Evolutionary conservation across 1,140 invertebrate species (phyloP).

Genomic region (Drosophila suzukii): DNA sequence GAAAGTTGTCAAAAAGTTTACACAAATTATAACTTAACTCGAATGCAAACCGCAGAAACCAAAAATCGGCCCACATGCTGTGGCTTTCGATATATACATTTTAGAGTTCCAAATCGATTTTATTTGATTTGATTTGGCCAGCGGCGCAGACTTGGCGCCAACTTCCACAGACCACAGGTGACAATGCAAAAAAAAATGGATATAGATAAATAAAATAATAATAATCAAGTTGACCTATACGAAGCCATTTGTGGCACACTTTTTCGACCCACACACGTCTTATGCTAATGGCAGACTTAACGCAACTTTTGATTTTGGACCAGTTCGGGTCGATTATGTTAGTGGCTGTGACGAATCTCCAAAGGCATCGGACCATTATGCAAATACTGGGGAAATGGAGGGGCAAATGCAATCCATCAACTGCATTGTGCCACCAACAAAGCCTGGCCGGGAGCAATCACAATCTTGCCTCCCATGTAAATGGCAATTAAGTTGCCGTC

Average conservation of each 20-base stretch:
- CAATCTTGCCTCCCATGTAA: conserved; percentile 61
- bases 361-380: conserved; percentile 2
- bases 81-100: conserved; percentile 36
- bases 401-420: conserved; percentile 62
- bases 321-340: conserved; percentile 28
- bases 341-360: conserved; percentile 57
- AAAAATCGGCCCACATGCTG: conserved; percentile 61
- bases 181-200: conserved; percentile 54
- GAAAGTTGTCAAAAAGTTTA: conserved; percentile 67
- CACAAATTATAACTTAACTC: conserved; percentile 76
- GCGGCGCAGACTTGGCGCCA: conserved; percentile 66
- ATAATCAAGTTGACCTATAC: conserved; percentile 46
- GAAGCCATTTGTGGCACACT: conserved; percentile 65
- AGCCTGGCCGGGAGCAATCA: conserved; percentile 60
- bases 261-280: conserved; percentile 43
- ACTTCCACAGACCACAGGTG: conserved; percentile 61
- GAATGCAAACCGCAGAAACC: conserved; percentile 63
- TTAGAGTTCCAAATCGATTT: conserved; percentile 64
- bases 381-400: conserved; percentile 12
- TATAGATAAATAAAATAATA: conserved; percentile 28
- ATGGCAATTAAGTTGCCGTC: conserved; percentile 82
- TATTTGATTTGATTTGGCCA: conserved; percentile 70
- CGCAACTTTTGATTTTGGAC: conserved; percentile 44
- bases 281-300: conserved; percentile 59
- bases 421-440: conserved; percentile 74